Conservation (phyloP, 1,140 invertebrate genomes). For the Aphelenchoides besseyi region DNA sequence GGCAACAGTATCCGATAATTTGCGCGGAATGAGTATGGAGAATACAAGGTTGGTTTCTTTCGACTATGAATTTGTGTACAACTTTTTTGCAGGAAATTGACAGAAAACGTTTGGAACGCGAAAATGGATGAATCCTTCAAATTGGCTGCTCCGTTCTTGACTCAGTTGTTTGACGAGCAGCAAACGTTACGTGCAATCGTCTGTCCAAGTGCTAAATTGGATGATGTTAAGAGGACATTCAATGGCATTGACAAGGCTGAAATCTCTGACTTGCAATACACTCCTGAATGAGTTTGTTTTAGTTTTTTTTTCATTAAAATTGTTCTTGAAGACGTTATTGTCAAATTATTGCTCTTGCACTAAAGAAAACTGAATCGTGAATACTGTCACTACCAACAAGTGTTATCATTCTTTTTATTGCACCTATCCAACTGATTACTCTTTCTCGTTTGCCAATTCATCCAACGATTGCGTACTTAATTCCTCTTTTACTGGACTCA, state of each 20-base stretch:
- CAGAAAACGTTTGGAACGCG: background rate
- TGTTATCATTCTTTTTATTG: slow-evolving; percentile 6
- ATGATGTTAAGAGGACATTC: background rate
- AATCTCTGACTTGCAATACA: slow-evolving; percentile 9
- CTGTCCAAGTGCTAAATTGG: background rate
- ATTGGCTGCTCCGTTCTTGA: background rate
- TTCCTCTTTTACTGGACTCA: background rate
- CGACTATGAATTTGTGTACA: background rate
- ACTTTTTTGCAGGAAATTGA: background rate
- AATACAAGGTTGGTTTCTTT: background rate
- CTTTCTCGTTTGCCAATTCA: background rate
- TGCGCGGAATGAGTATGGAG: background rate
- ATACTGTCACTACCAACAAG: too few species aligned
- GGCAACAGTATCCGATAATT: background rate
- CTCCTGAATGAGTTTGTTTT: too few species aligned
- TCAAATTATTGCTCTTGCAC: too few species aligned
- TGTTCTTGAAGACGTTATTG: too few species aligned
- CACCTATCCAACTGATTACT: background rate
- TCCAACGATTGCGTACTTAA: background rate
- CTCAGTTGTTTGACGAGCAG: background rate
- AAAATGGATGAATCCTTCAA: background rate
- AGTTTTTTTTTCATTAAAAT: too few species aligned
- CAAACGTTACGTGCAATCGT: background rate
- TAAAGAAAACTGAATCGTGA: too few species aligned
- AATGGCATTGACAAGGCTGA: background rate